phyloP scores from a whole-genome alignment of 2,888 invertebrate genomes.

The Achlya flavicornis region DNA sequence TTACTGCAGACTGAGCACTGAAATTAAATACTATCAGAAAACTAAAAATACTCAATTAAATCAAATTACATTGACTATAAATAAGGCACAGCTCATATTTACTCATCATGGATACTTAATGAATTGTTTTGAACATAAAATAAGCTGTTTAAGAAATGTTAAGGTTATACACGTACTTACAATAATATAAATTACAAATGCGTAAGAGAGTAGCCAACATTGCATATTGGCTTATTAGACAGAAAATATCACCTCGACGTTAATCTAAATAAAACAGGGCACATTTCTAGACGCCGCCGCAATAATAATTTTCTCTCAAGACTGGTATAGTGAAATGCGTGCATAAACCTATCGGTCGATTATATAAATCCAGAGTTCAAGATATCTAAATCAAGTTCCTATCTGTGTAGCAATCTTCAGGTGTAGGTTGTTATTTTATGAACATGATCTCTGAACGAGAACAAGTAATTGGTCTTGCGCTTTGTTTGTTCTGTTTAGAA shows the following conservation, averaged over 20 bases:
- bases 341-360: constrained; percentile 66
- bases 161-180: background rate
- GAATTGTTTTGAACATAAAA: too few species aligned
- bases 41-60: too few species aligned
- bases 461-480: constrained; percentile 43
- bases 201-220: constrained; percentile 7
- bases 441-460: constrained; percentile 26
- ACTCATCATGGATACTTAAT: too few species aligned
- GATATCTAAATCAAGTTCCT: constrained; percentile 75
- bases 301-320: constrained; percentile 43
- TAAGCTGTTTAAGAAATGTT: background rate
- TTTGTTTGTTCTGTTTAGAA: constrained; percentile 29
- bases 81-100: too few species aligned
- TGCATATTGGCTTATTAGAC: background rate
- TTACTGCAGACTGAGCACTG: too few species aligned
- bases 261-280: constrained; percentile 4
- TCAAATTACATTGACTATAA: too few species aligned
- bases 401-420: constrained; percentile 67
- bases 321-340: constrained; percentile 50
- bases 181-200: background rate
- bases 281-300: constrained; percentile 13
- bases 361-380: constrained; percentile 64
- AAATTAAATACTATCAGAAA: too few species aligned
- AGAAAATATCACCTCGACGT: background rate
- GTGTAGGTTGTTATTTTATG: constrained; percentile 56